Percentiles rank a stretch among this genome's conserved stretches.
These are phyloP conservation scores for Holcopasites calliopsidis DNA, from an alignment of 1,140 invertebrate genomes.

Conservation along the genomic window DNA sequence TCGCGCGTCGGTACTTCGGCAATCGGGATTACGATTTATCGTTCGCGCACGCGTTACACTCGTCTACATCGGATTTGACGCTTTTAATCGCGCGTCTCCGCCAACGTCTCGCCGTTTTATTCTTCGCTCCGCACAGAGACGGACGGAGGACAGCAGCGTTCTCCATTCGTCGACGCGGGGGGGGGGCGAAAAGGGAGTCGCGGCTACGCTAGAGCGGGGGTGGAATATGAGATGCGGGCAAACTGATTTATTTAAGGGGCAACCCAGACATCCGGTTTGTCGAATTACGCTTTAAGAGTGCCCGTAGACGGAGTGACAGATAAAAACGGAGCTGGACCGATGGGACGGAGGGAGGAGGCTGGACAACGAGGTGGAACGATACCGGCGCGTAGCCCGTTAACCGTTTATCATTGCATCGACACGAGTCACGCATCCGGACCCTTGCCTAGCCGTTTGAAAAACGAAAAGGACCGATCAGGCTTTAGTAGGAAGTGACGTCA, in stretches of 20 bases:
- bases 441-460: constrained; percentile 70
- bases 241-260: constrained; percentile 78
- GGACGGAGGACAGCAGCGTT: not conserved
- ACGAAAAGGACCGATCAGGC: constrained; percentile 64
- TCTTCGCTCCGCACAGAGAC: not conserved
- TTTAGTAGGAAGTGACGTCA: constrained; percentile 77
- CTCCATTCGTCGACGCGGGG: not conserved
- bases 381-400: constrained; percentile 67
- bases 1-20: constrained; percentile 53
- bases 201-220: constrained; percentile 35
- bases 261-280: constrained; percentile 78
- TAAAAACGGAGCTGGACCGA: constrained; percentile 51
- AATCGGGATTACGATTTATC: constrained; percentile 75
- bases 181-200: not conserved
- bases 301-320: constrained; percentile 57
- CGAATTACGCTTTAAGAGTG: constrained; percentile 71
- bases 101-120: constrained; percentile 2
- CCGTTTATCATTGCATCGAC: constrained; percentile 75
- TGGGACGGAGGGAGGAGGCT: constrained; percentile 16
- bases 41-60: too few relatives aligned
- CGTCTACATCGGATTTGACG: too few relatives aligned
- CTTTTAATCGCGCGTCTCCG: not conserved
- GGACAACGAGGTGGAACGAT: constrained; percentile 59
- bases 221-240: constrained; percentile 77
- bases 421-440: constrained; percentile 72